These are phyloP conservation scores for Larimichthys polyactis DNA, from an alignment of 2,113 vertebrate species.

Conservation along the genomic window DNA sequence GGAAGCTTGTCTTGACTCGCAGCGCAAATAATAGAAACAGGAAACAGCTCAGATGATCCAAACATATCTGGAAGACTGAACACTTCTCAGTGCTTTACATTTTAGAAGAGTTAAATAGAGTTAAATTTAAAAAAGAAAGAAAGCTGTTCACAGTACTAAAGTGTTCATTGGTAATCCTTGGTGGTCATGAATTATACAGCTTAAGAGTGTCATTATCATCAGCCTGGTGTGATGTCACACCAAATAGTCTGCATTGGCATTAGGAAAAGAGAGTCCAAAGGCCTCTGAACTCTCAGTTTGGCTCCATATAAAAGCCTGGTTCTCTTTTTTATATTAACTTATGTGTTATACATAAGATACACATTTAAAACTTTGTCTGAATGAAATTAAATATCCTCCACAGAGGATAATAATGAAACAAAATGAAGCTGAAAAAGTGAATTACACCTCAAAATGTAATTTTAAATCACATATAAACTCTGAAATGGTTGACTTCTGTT, in stretches of 20 bases:
- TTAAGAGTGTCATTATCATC: neutral
- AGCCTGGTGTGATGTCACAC: neutral
- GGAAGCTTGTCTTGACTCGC: slow-evolving; percentile 1
- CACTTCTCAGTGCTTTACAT: neutral
- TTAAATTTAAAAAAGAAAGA: neutral
- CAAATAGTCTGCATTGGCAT: neutral
- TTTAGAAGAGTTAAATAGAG: neutral
- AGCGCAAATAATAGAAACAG: slow-evolving; percentile 7
- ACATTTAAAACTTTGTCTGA: neutral
- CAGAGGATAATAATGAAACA: neutral
- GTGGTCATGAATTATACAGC: neutral
- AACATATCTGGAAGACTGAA: neutral
- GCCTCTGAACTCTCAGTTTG: neutral
- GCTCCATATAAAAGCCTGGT: neutral
- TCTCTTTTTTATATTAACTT: neutral
- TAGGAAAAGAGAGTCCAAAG: neutral
- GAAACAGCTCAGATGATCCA: slow-evolving; percentile 4
- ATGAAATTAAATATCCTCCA: neutral
- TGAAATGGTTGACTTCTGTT: neutral
- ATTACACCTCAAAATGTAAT: neutral
- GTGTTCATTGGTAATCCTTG: neutral
- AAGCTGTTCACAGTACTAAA: neutral
- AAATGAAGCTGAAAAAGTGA: neutral
- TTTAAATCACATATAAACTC: neutral
- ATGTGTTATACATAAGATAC: neutral